Evolutionary conservation across 2,888 invertebrate species (phyloP), one percentile per base, ranked within the genome.

Genomic region (Pinctada fucata): DNA sequence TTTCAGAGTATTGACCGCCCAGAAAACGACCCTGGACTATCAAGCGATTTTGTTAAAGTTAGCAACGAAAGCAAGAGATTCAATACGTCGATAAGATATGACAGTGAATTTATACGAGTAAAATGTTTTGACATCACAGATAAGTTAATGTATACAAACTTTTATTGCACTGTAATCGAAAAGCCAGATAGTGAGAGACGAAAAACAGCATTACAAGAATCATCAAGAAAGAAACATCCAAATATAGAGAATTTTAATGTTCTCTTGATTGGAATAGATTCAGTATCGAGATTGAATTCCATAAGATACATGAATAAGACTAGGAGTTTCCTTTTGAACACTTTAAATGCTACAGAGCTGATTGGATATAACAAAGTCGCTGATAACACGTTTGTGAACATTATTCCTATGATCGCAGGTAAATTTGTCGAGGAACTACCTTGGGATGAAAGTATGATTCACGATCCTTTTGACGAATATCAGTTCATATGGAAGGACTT

Each of bases 311-410:
- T 97, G 95, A 96, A 96, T 0, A 94, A 94, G 88, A 96, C 79
- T 83, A 85, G 85, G 6, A 91, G 93, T 2, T 94, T 94, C 84
- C 93, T 97, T 73, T 93, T 94, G 79, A 92, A 94, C 31, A 94
- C 95, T 16, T 93, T 96, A 81, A 94, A 94, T 45, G 95, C 95
- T 66, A 94, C 96, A 75, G 97, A 97, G 90, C 94, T 98, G 90
- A 92, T 95, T 84, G 97, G 97, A 6, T 97, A 97, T 92, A 97
- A 96, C 90, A 98, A 98, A 94, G 96, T 98, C 10, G 98, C 95
- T 3, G 97, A 98, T 92, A 98, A 98, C 91, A 97, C 97, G 0
- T 97, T 96, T 91, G 72, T 78, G 16, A 98, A 98, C 92, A 91
- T 98, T 80, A 94, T 96, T 6, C 96, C 97, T 0, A 94, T 96